These are phyloP conservation scores for Cerceris rybyensis DNA, from an alignment of 2,888 invertebrate genomes.

Conservation along the genomic window DNA sequence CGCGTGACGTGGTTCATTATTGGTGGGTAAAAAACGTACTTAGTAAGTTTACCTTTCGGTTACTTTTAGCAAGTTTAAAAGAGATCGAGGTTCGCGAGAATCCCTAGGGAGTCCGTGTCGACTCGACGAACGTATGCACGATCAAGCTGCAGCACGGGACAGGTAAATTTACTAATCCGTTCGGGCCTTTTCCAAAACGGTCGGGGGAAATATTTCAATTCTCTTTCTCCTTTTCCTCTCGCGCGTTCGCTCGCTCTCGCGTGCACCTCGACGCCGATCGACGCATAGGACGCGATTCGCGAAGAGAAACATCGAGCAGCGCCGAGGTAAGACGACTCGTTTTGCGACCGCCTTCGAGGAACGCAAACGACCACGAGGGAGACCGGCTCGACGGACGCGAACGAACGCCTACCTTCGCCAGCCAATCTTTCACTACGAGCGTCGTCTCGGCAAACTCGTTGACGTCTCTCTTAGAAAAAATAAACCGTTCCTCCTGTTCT, in stretches of 20 bases:
- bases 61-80: slow-evolving; percentile 8
- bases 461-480: slow-evolving; percentile 21
- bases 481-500: slow-evolving; percentile 20
- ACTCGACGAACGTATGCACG: slow-evolving; percentile 11
- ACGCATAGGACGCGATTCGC: too few relatives aligned
- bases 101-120: slow-evolving; percentile 14
- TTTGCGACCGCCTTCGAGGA: too few relatives aligned
- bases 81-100: slow-evolving; percentile 16
- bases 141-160: slow-evolving; percentile 16
- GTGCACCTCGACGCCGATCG: not conserved
- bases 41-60: slow-evolving; percentile 42
- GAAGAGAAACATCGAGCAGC: too few relatives aligned
- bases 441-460: not conserved
- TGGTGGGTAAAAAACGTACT: slow-evolving; percentile 35
- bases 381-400: too few relatives aligned
- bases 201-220: not conserved
- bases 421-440: not conserved
- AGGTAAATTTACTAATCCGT: slow-evolving; percentile 45
- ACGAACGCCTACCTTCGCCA: too few relatives aligned
- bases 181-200: slow-evolving; percentile 10
- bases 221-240: slow-evolving; percentile 1
- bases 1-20: slow-evolving; percentile 25
- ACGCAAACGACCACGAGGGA: too few relatives aligned
- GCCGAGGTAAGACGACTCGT: too few relatives aligned
- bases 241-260: not conserved